phyloP scores from a whole-genome alignment of 2,797 vertebrate genomes.

The Enteromius viviparus region DNA sequence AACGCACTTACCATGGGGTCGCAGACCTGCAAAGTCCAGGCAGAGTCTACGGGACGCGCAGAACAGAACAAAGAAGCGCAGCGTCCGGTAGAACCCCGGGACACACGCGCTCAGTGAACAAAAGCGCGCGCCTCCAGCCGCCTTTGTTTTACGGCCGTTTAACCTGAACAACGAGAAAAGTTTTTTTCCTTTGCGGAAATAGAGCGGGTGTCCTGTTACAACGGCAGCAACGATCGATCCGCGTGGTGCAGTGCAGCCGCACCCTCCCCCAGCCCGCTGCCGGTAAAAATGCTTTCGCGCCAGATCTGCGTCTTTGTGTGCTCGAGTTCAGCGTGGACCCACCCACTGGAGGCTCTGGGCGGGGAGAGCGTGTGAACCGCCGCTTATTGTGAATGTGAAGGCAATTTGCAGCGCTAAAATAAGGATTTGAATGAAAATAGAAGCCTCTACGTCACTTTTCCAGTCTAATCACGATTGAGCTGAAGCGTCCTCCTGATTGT shows the following conservation, averaged over 20 bases:
- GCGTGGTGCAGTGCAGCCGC: constrained; percentile 44
- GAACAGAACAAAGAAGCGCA: constrained; percentile 43
- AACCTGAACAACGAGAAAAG: constrained; percentile 39
- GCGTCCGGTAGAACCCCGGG: constrained; percentile 37
- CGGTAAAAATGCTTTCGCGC: constrained; percentile 53
- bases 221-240: constrained; percentile 52
- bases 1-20: constrained; percentile 26
- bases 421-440: constrained; percentile 45
- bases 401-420: constrained; percentile 17
- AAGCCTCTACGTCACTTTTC: not conserved
- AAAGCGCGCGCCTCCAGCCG: not conserved
- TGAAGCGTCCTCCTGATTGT: constrained; percentile 7
- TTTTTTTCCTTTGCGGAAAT: constrained; percentile 36
- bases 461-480: not conserved
- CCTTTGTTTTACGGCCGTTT: constrained; percentile 19
- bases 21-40: constrained; percentile 7
- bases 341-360: constrained; percentile 41
- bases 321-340: constrained; percentile 18
- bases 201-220: constrained; percentile 48
- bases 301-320: constrained; percentile 62
- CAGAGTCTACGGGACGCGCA: constrained; percentile 17
- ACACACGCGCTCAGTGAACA: constrained; percentile 19
- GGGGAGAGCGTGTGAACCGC: constrained; percentile 40
- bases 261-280: constrained; percentile 42
- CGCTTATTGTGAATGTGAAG: constrained; percentile 25